These are phyloP conservation scores for Neodon shergylaensis DNA, from an alignment of 2,113 vertebrate genomes.

Conservation along the genomic window DNA sequence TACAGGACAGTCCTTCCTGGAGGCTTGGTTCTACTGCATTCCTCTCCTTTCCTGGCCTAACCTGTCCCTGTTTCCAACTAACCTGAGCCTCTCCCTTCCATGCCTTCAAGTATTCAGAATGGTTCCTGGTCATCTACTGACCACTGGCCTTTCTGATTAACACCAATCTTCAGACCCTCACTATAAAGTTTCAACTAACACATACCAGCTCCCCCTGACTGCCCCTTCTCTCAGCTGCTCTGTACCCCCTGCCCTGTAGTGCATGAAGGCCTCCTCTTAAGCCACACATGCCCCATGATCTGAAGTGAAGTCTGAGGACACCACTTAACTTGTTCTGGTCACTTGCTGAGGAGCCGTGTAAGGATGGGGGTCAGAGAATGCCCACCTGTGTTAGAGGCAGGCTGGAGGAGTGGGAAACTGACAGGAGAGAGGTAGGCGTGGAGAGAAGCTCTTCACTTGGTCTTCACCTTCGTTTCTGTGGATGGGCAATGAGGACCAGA, in stretches of 20 bases:
- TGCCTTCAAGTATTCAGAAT: neutral
- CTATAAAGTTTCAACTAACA: neutral
- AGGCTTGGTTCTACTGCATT: neutral
- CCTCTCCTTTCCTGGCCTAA: neutral
- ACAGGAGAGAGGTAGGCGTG: neutral
- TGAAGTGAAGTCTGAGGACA: neutral
- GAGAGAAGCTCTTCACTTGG: neutral
- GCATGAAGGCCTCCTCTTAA: neutral
- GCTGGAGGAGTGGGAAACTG: neutral
- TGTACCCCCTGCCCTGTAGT: neutral
- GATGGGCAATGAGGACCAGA: neutral
- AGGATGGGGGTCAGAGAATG: neutral
- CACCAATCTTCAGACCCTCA: neutral
- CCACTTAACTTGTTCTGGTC: neutral
- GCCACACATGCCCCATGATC: neutral
- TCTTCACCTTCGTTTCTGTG: neutral
- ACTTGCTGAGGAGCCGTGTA: neutral
- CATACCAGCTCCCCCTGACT: neutral
- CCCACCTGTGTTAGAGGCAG: neutral
- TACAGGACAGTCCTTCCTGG: neutral
- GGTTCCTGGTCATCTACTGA: neutral
- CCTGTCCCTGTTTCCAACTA: neutral
- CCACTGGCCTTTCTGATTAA: neutral
- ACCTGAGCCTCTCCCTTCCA: neutral
- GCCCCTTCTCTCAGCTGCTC: neutral